Percentiles rank a stretch among this genome's conserved stretches.
Evolutionary conservation across 2,797 vertebrate genomes (phyloP).

Genomic region (Sparus aurata): DNA sequence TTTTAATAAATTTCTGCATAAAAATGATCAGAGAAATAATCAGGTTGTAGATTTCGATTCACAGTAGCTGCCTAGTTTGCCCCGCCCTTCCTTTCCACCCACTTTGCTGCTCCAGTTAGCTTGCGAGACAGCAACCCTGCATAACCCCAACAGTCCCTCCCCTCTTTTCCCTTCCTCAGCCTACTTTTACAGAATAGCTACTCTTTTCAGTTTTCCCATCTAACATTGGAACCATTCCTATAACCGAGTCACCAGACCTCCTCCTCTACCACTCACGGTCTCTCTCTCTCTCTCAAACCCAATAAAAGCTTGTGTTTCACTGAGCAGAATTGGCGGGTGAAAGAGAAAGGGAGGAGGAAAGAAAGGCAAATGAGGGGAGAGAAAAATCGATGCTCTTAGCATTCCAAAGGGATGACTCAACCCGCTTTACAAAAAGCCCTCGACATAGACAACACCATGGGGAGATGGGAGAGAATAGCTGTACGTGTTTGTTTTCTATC

Average conservation of each 20-base stretch:
- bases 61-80: slow-evolving; percentile 18
- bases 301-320: slow-evolving; percentile 70
- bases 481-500: slow-evolving; percentile 40
- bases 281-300: slow-evolving; percentile 36
- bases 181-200: slow-evolving; percentile 44
- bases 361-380: slow-evolving; percentile 53
- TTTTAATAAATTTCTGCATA: not conserved
- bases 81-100: slow-evolving; percentile 24
- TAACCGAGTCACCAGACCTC: slow-evolving; percentile 50
- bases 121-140: slow-evolving; percentile 41
- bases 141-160: slow-evolving; percentile 53
- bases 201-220: slow-evolving; percentile 48
- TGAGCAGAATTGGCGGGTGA: slow-evolving; percentile 54
- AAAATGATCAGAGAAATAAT: slow-evolving; percentile 1
- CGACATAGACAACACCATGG: slow-evolving; percentile 50
- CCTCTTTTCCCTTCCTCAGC: slow-evolving; percentile 10
- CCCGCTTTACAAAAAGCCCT: slow-evolving; percentile 64
- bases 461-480: slow-evolving; percentile 46
- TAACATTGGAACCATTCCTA: slow-evolving; percentile 60
- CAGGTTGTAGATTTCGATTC: slow-evolving; percentile 9
- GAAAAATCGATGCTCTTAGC: slow-evolving; percentile 77
- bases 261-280: slow-evolving; percentile 43
- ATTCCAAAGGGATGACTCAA: slow-evolving; percentile 86
- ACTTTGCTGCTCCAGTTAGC: slow-evolving; percentile 48
- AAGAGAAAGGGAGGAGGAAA: slow-evolving; percentile 50